These are phyloP conservation scores for Egretta garzetta DNA, from an alignment of 2,113 vertebrate genomes.

Conservation along the genomic window DNA sequence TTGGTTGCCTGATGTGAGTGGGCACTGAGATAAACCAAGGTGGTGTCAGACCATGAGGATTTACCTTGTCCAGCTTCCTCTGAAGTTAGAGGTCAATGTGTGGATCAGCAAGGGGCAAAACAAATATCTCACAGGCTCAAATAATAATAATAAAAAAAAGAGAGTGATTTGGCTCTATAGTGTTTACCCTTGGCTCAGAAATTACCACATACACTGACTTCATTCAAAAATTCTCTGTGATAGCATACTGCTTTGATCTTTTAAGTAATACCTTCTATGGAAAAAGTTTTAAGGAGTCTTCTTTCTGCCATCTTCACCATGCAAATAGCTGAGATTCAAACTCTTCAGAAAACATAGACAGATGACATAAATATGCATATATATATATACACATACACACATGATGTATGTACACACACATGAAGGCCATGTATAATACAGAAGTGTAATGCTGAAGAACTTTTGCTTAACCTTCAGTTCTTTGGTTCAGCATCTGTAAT, in stretches of 20 bases:
- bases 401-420: not conserved
- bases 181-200: not conserved
- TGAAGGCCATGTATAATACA: not conserved
- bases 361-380: not conserved
- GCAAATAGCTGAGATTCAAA: not conserved
- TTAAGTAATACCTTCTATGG: not conserved
- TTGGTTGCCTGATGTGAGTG: not conserved
- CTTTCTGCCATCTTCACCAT: not conserved
- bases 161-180: not conserved
- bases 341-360: not conserved
- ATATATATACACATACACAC: not conserved
- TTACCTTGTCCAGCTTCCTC: not conserved
- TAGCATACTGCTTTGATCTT: not conserved
- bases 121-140: not conserved
- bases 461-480: not conserved
- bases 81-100: not conserved
- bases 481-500: not conserved
- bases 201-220: not conserved
- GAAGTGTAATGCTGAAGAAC: not conserved
- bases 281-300: not conserved
- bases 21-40: not conserved
- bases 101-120: not conserved
- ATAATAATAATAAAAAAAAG: not conserved
- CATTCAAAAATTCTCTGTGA: not conserved
- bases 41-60: not conserved